A percentile compares a stretch with the other conserved stretches of the same genome.
Evolutionary conservation across 2,113 vertebrate species (phyloP).

Genomic region (Poeciliopsis occidentalis): DNA sequence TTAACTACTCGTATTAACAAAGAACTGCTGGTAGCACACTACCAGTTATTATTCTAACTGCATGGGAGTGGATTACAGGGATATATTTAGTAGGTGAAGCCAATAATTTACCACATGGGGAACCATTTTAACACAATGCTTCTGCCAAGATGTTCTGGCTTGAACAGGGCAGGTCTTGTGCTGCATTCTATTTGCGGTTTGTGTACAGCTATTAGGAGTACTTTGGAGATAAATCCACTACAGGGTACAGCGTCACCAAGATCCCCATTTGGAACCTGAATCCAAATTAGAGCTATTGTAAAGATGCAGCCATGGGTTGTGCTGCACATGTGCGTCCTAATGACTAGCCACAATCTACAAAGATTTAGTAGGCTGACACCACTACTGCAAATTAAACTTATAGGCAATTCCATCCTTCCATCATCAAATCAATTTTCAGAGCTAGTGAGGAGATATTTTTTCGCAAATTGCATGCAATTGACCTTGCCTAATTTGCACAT

Average conservation of each 20-base stretch:
- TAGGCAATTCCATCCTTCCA: background rate
- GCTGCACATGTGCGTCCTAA: background rate
- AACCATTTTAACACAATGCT: constrained; percentile 35
- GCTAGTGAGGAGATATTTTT: constrained; percentile 14
- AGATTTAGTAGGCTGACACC: constrained; percentile 7
- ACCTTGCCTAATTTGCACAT: constrained; percentile 39
- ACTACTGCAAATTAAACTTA: constrained; percentile 5
- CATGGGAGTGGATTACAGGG: constrained; percentile 11
- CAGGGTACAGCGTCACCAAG: background rate
- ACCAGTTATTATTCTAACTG: constrained; percentile 39
- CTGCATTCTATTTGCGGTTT: constrained; percentile 38
- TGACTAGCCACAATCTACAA: background rate
- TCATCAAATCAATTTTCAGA: constrained; percentile 25
- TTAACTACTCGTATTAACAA: constrained; percentile 44
- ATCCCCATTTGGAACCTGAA: constrained; percentile 19
- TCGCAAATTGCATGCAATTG: constrained; percentile 24
- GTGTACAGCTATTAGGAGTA: constrained; percentile 22
- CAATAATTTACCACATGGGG: constrained; percentile 35
- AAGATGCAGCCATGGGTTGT: constrained; percentile 7
- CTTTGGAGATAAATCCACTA: constrained; percentile 47
- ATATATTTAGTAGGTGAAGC: constrained; percentile 43
- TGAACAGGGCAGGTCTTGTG: constrained; percentile 11
- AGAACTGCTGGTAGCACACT: constrained; percentile 21
- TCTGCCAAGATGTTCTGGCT: constrained; percentile 40
- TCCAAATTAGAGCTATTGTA: constrained; percentile 17